These are phyloP conservation scores for Plestiodon gilberti DNA, from an alignment of 2,113 vertebrate genomes.

Conservation along the genomic window DNA sequence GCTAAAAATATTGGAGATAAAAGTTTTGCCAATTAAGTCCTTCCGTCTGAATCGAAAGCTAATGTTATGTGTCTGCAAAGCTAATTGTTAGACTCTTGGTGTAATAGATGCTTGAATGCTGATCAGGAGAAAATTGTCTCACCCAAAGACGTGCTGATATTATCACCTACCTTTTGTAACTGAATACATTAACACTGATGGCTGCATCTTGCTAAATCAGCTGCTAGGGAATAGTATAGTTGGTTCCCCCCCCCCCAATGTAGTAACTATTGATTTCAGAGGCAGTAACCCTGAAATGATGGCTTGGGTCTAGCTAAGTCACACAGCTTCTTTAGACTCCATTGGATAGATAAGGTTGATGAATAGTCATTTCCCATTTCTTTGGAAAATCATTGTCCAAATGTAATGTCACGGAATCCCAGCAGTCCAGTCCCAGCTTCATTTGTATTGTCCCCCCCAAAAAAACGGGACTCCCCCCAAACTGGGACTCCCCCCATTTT, in stretches of 20 bases:
- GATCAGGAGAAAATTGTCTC: constrained; percentile 10
- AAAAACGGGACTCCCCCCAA: too few relatives aligned
- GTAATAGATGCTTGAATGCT: constrained; percentile 26
- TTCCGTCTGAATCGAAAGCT: constrained; percentile 15
- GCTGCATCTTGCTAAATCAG: constrained; percentile 23
- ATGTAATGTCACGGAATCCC: not conserved
- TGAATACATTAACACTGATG: constrained; percentile 25
- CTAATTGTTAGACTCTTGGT: constrained; percentile 22
- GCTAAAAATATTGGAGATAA: constrained; percentile 24
- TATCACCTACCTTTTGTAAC: constrained; percentile 24
- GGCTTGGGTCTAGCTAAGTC: not conserved
- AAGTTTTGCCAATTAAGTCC: constrained; percentile 1
- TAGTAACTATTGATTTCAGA: not conserved
- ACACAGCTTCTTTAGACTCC: not conserved
- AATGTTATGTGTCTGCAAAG: not conserved
- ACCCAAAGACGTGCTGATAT: constrained; percentile 15
- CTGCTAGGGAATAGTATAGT: not conserved
- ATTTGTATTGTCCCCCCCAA: too few relatives aligned
- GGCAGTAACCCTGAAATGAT: not conserved
- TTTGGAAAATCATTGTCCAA: not conserved
- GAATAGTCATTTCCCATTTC: not conserved
- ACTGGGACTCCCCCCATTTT: too few relatives aligned
- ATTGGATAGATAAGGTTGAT: not conserved
- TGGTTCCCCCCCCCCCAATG: not conserved
- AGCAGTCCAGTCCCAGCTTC: too few relatives aligned